Conservation (phyloP, 2,797 vertebrate genomes). For the Cossypha heuglini region DNA sequence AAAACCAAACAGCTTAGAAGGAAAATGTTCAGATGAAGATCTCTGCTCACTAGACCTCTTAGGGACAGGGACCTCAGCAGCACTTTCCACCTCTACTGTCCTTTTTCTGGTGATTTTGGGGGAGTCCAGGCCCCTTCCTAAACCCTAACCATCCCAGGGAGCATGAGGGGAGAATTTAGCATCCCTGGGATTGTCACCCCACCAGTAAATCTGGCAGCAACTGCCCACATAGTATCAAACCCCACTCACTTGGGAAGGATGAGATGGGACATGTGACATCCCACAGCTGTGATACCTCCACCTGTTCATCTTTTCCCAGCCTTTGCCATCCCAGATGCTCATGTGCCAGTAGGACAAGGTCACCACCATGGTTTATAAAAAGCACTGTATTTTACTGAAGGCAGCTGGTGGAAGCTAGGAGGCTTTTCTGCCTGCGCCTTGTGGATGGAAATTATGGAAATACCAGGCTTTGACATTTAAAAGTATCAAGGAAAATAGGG, state of each 20-base stretch:
- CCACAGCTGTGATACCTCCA: background rate
- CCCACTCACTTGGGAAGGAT: accelerated
- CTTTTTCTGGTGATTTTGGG: accelerated
- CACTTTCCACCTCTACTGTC: background rate
- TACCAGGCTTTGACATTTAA: slow-evolving; percentile 47
- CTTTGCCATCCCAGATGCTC: background rate
- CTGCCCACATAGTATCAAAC: accelerated
- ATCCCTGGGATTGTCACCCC: background rate
- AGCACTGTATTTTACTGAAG: background rate
- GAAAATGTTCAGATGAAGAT: background rate
- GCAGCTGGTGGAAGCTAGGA: background rate
- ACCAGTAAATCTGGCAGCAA: background rate
- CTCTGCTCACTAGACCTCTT: background rate
- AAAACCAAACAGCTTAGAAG: background rate
- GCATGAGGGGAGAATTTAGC: accelerated
- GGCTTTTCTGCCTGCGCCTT: background rate
- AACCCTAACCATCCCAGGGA: background rate
- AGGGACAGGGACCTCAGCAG: background rate
- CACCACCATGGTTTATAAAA: background rate
- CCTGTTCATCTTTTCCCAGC: background rate
- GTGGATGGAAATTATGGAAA: slow-evolving; percentile 23
- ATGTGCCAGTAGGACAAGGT: background rate
- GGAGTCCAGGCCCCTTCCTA: accelerated
- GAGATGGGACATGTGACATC: background rate
- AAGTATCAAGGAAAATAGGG: background rate